These are phyloP conservation scores for Morone chrysops DNA, from an alignment of 2,113 vertebrate species.

Conservation along the genomic window DNA sequence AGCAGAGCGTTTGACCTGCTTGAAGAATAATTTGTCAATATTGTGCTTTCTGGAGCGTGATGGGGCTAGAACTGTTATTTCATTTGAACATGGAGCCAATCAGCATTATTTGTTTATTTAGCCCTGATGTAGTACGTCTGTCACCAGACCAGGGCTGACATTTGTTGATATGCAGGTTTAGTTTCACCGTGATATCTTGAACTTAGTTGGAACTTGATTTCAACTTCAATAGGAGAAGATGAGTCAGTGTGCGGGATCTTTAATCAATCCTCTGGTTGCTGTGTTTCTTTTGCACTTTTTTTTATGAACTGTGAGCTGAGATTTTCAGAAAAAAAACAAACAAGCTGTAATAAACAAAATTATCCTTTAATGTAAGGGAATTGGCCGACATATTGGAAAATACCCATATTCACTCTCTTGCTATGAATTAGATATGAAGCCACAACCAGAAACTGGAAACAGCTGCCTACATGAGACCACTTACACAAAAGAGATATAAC, in stretches of 20 bases:
- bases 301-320: not conserved
- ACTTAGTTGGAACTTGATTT: not conserved
- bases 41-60: conserved; percentile 57
- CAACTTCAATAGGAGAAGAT: not conserved
- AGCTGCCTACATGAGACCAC: not conserved
- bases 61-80: conserved; percentile 42
- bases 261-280: not conserved
- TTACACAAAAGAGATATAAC: conserved; percentile 7
- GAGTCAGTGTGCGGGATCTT: not conserved
- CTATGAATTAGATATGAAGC: not conserved
- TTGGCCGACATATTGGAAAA: not conserved
- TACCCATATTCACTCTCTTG: too few relatives aligned
- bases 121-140: not conserved
- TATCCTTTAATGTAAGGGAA: not conserved
- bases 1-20: conserved; percentile 47
- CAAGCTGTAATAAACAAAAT: not conserved
- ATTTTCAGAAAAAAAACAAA: not conserved
- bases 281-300: not conserved
- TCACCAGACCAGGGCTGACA: not conserved
- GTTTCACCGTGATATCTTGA: conserved; percentile 1
- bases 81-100: conserved; percentile 48
- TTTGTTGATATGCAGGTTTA: not conserved
- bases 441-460: not conserved
- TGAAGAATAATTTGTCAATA: conserved; percentile 47
- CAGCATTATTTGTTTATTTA: conserved; percentile 46